Percentiles rank a stretch among this genome's conserved stretches.
These are phyloP conservation scores for Campoplex nolae DNA, from an alignment of 2,888 invertebrate genomes.

Conservation along the genomic window DNA sequence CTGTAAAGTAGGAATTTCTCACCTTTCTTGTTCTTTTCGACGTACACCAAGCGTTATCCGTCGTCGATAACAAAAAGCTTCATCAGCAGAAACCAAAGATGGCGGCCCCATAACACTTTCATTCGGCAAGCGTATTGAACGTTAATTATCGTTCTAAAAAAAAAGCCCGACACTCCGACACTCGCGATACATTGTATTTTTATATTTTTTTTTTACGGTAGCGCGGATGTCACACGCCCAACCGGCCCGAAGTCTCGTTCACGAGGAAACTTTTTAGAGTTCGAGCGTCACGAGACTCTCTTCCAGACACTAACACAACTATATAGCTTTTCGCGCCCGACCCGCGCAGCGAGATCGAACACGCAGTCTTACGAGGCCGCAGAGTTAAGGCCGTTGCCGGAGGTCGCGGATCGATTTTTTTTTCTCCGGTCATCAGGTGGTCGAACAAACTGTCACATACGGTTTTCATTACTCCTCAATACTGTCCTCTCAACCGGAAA, in stretches of 20 bases:
- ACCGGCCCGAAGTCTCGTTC: neutral
- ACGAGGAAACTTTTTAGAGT: neutral
- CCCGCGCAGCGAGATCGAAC: slow-evolving; percentile 32
- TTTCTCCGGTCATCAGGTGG: slow-evolving; percentile 56
- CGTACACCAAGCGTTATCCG: neutral
- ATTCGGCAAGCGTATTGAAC: neutral
- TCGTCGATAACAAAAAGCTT: neutral
- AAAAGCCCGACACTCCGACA: neutral
- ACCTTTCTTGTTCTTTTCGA: neutral
- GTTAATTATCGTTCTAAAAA: neutral
- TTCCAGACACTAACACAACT: slow-evolving; percentile 10
- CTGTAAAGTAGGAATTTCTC: neutral
- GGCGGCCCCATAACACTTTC: neutral
- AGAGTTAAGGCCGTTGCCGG: slow-evolving; percentile 46
- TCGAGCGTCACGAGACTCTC: slow-evolving; percentile 38
- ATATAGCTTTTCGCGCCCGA: neutral
- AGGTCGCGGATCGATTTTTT: slow-evolving; percentile 25
- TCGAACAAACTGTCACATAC: slow-evolving; percentile 16
- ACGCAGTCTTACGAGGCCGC: slow-evolving; percentile 15
- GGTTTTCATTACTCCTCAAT: neutral
- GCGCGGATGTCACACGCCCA: neutral
- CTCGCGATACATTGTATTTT: neutral
- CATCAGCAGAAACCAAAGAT: neutral
- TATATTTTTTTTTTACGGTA: neutral
- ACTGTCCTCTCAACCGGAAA: neutral